Conservation (phyloP, 2,797 vertebrate species). For the Sardinella longiceps region DNA sequence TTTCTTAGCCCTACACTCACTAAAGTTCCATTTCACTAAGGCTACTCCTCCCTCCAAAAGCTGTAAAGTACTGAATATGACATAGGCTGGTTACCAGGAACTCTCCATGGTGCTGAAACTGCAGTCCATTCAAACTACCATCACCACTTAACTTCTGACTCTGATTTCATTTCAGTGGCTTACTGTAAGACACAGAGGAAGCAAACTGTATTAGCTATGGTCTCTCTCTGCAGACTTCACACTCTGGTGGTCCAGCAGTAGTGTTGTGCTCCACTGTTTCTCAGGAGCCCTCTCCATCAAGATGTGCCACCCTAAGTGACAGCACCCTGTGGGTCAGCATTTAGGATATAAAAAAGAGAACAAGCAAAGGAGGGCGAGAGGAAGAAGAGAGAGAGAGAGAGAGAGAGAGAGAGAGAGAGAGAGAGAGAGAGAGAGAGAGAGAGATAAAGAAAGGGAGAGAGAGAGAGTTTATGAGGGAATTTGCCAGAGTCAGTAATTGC, state of each 20-base stretch:
- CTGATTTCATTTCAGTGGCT: neutral
- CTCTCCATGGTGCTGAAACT: neutral
- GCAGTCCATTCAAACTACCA: neutral
- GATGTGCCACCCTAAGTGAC: neutral
- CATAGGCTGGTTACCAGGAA: neutral
- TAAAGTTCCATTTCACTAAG: neutral
- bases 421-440: constrained; percentile 24
- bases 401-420: constrained; percentile 28
- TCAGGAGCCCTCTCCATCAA: neutral
- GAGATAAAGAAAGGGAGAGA: constrained; percentile 30
- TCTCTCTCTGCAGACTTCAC: neutral
- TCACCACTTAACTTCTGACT: neutral
- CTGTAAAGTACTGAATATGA: neutral
- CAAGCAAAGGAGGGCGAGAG: constrained; percentile 28
- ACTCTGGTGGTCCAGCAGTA: neutral
- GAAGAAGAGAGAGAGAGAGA: constrained; percentile 30
- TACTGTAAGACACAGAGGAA: neutral
- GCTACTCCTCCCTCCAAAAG: neutral
- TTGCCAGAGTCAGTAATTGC: constrained; percentile 15
- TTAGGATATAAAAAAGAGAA: constrained; percentile 33
- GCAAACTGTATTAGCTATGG: neutral
- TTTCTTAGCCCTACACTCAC: neutral
- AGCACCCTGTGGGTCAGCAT: constrained; percentile 35
- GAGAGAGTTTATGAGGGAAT: neutral
- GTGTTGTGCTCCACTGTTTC: neutral